phyloP scores from a whole-genome alignment of 1,140 invertebrate genomes.

The Caerostris extrusa region DNA sequence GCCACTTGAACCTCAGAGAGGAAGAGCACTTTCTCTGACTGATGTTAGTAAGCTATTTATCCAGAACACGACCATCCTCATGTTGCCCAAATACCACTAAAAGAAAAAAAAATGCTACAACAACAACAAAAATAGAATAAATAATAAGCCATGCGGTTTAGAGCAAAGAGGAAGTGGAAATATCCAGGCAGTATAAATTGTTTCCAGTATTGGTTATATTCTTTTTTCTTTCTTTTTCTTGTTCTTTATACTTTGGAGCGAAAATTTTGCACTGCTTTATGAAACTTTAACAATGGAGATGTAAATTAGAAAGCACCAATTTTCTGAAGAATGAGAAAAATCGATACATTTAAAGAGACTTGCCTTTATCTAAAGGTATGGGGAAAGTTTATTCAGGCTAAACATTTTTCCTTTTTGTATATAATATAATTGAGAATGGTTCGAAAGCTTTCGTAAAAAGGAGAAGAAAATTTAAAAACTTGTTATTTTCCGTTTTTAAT shows the following conservation, averaged over 20 bases:
- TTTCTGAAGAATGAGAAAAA: not conserved
- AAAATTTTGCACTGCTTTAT: not conserved
- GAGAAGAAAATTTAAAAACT: not conserved
- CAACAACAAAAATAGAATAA: not conserved
- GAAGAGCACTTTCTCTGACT: not conserved
- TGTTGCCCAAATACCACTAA: conserved; percentile 36
- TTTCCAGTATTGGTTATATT: not conserved
- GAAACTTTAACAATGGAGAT: not conserved
- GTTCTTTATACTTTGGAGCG: too few relatives aligned
- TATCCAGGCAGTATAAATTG: conserved; percentile 9
- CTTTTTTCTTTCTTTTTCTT: not conserved
- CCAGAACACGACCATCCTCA: conserved; percentile 27
- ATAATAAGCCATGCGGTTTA: not conserved
- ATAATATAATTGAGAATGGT: not conserved
- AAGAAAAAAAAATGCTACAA: not conserved
- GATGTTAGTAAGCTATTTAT: conserved; percentile 61
- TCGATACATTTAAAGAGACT: not conserved
- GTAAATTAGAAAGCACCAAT: conserved; percentile 8
- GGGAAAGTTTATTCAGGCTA: not conserved
- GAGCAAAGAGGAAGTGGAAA: not conserved
- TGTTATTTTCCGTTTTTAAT: too few relatives aligned
- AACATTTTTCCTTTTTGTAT: not conserved
- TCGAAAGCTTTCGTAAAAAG: not conserved
- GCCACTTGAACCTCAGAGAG: conserved; percentile 33
- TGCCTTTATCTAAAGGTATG: not conserved